Base-by-base conservation (phyloP, 2,797 vertebrate genomes). In the Crocidura indochinensis region DNA sequence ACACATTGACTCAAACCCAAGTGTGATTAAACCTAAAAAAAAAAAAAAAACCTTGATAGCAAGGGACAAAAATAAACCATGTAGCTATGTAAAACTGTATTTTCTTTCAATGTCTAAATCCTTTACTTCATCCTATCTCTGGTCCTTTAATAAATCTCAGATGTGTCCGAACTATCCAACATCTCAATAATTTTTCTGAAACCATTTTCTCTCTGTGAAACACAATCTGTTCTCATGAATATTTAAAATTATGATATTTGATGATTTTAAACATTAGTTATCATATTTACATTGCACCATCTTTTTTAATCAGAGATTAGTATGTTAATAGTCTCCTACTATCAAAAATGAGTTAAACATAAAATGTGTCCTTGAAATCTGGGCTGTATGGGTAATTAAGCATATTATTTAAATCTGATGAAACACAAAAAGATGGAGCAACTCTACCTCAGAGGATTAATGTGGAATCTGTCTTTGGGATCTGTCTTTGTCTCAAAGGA, bases 281-380 rank as follows among this genome's bases (percentile, higher is more conserved):
- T 17, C 38, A 72, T 62, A 17, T 6, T 47, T 10, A 22, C 2
- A 88, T 83, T 67, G 47, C 15, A 3, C 2, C 5, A 0, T 47
- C 69, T 90, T 87, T 14, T 38, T 49, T 78, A 17, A 44, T 64
- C 8, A 51, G 6, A 27, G 5, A 51, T 71, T 62, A 88, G 7
- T 47, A 3, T 51, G 1, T 8, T 72, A 46, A 64, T 31, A 24
- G 1, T 62, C 2, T 44, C 20, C 15, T 38, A 17, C 4, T 72
- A 27, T 44, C 4, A 75, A 84, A 65, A 65, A 19, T 53, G n/a
- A 81, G 26, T 49, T 12, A 71, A 2, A 11, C 6, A 9, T 46
- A 17, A 27, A 92, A 75, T 91, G 17, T 82, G 11, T 19, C 10
- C 44, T 79, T 90, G 26, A 80, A 44, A 29, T 62, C 31, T 86